Evolutionary conservation across 2,888 invertebrate species (phyloP).

Genomic region (Microplitis deprimator): DNA sequence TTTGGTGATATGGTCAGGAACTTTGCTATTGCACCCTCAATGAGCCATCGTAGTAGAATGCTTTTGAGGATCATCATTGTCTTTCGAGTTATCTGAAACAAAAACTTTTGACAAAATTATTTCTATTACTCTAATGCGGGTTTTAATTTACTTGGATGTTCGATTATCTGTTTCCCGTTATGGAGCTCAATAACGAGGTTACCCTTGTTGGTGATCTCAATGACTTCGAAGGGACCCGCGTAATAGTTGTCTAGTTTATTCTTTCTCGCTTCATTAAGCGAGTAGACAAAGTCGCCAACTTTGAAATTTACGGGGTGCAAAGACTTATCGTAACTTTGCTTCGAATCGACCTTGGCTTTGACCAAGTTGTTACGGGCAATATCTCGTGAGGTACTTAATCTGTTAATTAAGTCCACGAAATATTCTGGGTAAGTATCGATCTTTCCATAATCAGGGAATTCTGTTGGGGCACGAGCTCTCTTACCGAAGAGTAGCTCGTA

Average conservation of each 20-base stretch:
- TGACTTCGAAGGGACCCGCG: slow-evolving; percentile 21
- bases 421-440: not conserved
- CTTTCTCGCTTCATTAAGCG: slow-evolving; percentile 22
- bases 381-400: too few relatives aligned
- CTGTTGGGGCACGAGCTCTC: not conserved
- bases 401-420: not conserved
- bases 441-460: not conserved
- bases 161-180: not conserved
- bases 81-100: not conserved
- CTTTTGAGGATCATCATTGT: not conserved
- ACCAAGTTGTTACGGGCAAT: not conserved
- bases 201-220: slow-evolving; percentile 19
- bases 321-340: not conserved
- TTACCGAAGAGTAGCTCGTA: not conserved
- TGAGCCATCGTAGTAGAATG: too few relatives aligned
- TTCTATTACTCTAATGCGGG: not conserved
- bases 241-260: slow-evolving; percentile 24
- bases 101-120: not conserved
- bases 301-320: not conserved
- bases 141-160: not conserved
- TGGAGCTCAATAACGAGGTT: slow-evolving; percentile 4
- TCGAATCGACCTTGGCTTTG: too few relatives aligned
- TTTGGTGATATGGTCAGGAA: too few relatives aligned
- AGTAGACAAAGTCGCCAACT: slow-evolving; percentile 10
- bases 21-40: too few relatives aligned